A percentile compares a stretch with the other conserved stretches of the same genome.
These are phyloP conservation scores for Plectus sambesii DNA, from an alignment of 1,140 invertebrate genomes.

Conservation along the genomic window DNA sequence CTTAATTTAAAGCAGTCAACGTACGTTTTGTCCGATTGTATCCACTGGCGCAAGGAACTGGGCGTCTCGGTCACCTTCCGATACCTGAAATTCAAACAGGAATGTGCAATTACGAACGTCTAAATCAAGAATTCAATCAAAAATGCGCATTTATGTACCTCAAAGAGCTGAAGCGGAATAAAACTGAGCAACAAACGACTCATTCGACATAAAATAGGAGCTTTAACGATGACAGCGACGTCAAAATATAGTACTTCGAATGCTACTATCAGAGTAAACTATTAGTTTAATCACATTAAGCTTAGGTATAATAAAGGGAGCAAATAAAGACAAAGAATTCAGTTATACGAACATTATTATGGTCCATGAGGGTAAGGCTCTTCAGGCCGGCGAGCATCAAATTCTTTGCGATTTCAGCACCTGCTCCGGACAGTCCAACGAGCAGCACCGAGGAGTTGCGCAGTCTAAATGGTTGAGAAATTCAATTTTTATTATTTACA, in stretches of 20 bases:
- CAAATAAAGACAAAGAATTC: constrained; percentile 6
- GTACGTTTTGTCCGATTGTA: constrained; percentile 47
- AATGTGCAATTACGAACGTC: no score
- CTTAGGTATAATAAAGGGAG: constrained; percentile 14
- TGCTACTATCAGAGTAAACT: no score
- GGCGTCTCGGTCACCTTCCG: constrained; percentile 60
- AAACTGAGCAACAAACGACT: no score
- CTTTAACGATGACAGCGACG: no score
- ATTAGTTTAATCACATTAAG: no score
- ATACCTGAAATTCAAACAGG: no score
- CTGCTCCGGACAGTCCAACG: constrained; percentile 74
- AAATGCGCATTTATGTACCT: no score
- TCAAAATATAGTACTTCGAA: no score
- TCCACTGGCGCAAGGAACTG: constrained; percentile 56
- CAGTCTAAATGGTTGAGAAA: constrained; percentile 59
- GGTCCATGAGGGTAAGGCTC: constrained; percentile 73
- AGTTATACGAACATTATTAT: constrained; percentile 49
- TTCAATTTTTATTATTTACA: no score
- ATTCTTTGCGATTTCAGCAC: constrained; percentile 91
- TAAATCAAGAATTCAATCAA: no score
- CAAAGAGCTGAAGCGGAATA: no score
- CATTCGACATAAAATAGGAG: no score
- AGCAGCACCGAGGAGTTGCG: constrained; percentile 71
- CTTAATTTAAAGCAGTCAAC: constrained; percentile 18
- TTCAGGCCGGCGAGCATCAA: constrained; percentile 85